phyloP scores from a whole-genome alignment of 30 jellyfish, hydroid and myxozoan genomes.

The Clytia hemisphaerica region DNA sequence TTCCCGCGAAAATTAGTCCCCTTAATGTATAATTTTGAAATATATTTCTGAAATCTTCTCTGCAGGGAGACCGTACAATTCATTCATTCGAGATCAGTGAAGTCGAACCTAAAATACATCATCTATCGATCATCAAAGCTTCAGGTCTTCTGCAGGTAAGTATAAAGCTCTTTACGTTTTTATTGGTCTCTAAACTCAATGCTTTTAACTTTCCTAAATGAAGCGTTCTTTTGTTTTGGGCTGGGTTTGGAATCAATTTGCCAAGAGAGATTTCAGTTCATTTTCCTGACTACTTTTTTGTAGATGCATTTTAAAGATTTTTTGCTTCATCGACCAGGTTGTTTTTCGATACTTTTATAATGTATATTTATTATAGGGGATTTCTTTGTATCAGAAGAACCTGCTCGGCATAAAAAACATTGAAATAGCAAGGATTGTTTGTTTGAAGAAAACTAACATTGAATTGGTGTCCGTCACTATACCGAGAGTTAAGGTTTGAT shows the following conservation, averaged over 20 bases:
- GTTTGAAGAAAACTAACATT: constrained; percentile 61
- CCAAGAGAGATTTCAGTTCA: neutral
- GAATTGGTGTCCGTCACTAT: constrained; percentile 83
- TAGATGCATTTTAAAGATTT: neutral
- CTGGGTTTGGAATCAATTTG: neutral
- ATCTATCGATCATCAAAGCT: constrained; percentile 40
- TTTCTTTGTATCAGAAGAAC: constrained; percentile 71
- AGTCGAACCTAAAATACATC: constrained; percentile 65
- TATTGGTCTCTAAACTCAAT: too few species aligned
- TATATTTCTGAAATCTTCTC: neutral
- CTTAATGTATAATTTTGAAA: neutral
- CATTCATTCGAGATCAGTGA: constrained; percentile 76
- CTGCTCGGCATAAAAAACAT: constrained; percentile 68
- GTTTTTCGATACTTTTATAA: neutral
- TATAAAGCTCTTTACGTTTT: too few species aligned
- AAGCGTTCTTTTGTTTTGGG: neutral
- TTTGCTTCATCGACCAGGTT: neutral
- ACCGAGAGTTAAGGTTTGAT: constrained; percentile 93
- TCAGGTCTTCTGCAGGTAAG: constrained; percentile 77
- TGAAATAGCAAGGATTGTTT: constrained; percentile 85
- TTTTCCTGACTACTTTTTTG: neutral
- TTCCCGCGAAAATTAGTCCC: too few species aligned
- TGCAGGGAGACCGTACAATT: constrained; percentile 90
- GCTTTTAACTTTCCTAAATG: too few species aligned
- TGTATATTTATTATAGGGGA: constrained; percentile 44